phyloP scores from a whole-genome alignment of 2,888 invertebrate species.

The Ctenicera cuprea region DNA sequence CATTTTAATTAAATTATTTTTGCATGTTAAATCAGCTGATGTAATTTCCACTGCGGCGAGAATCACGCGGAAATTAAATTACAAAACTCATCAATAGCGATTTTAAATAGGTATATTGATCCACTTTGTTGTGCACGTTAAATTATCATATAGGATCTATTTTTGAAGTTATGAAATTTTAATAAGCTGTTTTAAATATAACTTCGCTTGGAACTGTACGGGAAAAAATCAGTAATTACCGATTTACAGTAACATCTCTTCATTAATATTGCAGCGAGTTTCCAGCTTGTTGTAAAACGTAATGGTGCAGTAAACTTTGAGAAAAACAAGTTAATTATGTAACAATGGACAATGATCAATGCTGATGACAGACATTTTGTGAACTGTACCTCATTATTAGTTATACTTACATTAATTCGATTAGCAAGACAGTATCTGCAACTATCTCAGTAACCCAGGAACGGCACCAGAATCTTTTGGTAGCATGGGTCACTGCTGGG shows the following conservation, averaged over 20 bases:
- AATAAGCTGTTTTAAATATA: constrained; percentile 6
- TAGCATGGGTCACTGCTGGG: too few relatives aligned
- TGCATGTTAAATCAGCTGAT: neutral
- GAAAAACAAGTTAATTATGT: too few relatives aligned
- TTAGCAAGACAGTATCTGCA: too few relatives aligned
- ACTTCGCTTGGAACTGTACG: neutral
- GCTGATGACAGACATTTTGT: too few relatives aligned
- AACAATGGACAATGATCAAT: too few relatives aligned
- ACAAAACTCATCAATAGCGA: constrained; percentile 21
- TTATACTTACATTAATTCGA: too few relatives aligned
- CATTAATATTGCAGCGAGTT: too few relatives aligned
- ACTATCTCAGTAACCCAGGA: too few relatives aligned
- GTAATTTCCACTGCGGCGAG: constrained; percentile 22
- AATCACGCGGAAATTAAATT: constrained; percentile 33
- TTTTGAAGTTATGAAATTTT: neutral
- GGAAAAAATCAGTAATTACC: neutral
- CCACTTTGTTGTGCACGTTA: constrained; percentile 6
- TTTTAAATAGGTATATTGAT: constrained; percentile 26
- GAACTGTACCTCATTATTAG: too few relatives aligned
- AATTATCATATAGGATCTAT: neutral
- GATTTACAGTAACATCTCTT: neutral
- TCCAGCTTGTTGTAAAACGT: too few relatives aligned
- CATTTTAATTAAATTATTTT: constrained; percentile 18
- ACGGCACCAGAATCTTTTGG: too few relatives aligned
- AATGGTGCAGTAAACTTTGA: too few relatives aligned